phyloP scores from a whole-genome alignment of 1,140 invertebrate genomes.

The Psilanteris sp. region DNA sequence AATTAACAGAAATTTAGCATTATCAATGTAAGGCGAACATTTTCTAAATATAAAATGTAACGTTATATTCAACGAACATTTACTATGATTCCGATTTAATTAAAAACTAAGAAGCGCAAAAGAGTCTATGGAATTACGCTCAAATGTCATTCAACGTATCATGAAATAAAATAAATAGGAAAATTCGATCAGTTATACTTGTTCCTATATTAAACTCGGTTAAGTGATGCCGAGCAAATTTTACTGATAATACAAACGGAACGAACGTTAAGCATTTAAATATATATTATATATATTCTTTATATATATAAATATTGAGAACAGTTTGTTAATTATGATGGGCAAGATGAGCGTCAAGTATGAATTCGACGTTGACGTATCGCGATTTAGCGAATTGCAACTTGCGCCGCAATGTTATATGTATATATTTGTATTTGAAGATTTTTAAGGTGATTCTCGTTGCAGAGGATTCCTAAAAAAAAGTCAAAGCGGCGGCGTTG shows the following conservation, averaged over 20 bases:
- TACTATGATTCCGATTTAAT: no score
- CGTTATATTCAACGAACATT: no score
- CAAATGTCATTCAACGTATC: slow-evolving; percentile 48
- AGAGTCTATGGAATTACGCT: slow-evolving; percentile 33
- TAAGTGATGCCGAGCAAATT: slow-evolving; percentile 6
- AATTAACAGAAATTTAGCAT: background rate
- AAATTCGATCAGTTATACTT: slow-evolving; percentile 45
- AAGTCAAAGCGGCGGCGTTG: slow-evolving; percentile 26
- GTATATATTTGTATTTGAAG: slow-evolving; percentile 58
- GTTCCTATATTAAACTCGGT: slow-evolving; percentile 21
- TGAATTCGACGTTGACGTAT: slow-evolving; percentile 5
- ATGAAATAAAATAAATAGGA: slow-evolving; percentile 24
- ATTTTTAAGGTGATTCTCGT: slow-evolving; percentile 37
- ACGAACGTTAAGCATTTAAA: slow-evolving; percentile 57
- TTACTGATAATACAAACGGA: slow-evolving; percentile 34
- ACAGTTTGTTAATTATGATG: slow-evolving; percentile 48
- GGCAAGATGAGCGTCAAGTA: slow-evolving; percentile 20
- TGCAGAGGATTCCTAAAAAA: slow-evolving; percentile 36
- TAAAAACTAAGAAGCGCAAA: slow-evolving; percentile 27
- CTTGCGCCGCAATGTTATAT: slow-evolving; percentile 36
- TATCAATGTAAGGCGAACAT: background rate
- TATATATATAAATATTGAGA: slow-evolving; percentile 56
- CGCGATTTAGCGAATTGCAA: slow-evolving; percentile 18
- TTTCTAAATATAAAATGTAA: no score
- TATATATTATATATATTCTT: slow-evolving; percentile 63